Base-by-base conservation (phyloP, 2,797 vertebrate species). In the Gadopsis marmoratus region DNA sequence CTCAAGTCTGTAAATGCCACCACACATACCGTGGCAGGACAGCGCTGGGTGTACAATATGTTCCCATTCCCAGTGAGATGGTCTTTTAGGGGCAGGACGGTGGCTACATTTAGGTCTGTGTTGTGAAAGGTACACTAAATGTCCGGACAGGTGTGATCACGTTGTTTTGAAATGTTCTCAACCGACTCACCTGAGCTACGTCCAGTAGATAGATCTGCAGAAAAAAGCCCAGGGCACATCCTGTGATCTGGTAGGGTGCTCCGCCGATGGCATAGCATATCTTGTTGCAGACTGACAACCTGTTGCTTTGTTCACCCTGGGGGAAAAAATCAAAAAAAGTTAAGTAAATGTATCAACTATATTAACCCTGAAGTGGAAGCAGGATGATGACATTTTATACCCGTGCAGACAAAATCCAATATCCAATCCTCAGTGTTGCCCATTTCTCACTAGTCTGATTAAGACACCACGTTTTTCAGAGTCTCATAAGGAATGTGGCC, bases 171-270 rank as follows among this genome's bases (percentile, higher is more conserved):
- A 59, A 31, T 29, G 3, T 47, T 26, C 14, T 33, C 23, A 47
- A 26, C 19, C 29, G 21, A 88, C 95, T 94, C 91, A 99, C 98
- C 97, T 97, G 97, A 37, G 97, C 98, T 78, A 99, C 96, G 2
- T 99, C 97, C 88, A 99, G 93, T 3, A 99, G 95, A 92, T 97
- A 99, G 88, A 99, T 97, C 94, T 99, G 98, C 56, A 99, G 96
- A 70, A 99, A 99, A 87, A 99, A 99, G 33, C 98, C 98, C 79
- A 99, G 91, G 2, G 97, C 98, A 56, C 97, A 97, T 88, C 98
- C 98, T 0, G 98, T 99, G 91, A 98, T 97, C 95, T 99, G 98
- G 92, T 99, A 99, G 0, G 98, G 98, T 0, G 97, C 97, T 1
- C 98, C 98, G 0, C 98, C 98, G 31, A 99, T 79, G 19, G 97